Base-by-base conservation (phyloP, 2,888 invertebrate genomes). In the Oscheius sp. region DNA sequence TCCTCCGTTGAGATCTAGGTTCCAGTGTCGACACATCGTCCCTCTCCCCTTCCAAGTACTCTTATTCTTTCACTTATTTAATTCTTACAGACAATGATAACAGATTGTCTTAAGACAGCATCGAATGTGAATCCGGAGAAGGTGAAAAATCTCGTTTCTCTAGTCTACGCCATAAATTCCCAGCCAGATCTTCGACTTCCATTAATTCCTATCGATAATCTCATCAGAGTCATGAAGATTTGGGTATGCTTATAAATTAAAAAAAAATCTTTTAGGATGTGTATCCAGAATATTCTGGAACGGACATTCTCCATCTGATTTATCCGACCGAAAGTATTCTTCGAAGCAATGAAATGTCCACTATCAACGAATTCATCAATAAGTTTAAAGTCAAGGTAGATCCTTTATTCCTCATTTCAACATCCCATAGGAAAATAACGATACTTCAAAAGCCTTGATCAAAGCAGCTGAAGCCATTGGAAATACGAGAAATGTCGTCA, bases 1-100 rank as follows among this genome's bases (percentile, higher is more conserved):
- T 89, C 96, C 96, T 24, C 97, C 97, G 0, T 72, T 84, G 50
- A 57, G 96, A 64, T 95, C 95, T 0, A 89, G 97, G 68, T 97
- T 97, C 87, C 97, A 97, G 87, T 94, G 94, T 0, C 90, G 94
- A 85, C 92, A 94, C 87, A 90, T 96, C 5, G 79, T 85, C 38
- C 81, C 86, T 1, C 82, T 87, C 22, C 85, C 90, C 17, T 93
- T 91, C 86, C 86, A 87, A 77, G 87, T 68, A 20, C 17, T 26
- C 14, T n/a, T n/a, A n/a, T n/a, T n/a, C n/a, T n/a, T n/a, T n/a
- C n/a, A n/a, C n/a, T n/a, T n/a, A n/a, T n/a, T n/a, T n/a, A n/a
- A n/a, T n/a, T n/a, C n/a, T n/a, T n/a, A n/a, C n/a, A 77, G 71
- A 50, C 74, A 6, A 76, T 76, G 38, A 20, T 74, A 86, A 87